These are phyloP conservation scores for Australoheros scitulus DNA, from an alignment of 2,113 vertebrate species.

Conservation along the genomic window DNA sequence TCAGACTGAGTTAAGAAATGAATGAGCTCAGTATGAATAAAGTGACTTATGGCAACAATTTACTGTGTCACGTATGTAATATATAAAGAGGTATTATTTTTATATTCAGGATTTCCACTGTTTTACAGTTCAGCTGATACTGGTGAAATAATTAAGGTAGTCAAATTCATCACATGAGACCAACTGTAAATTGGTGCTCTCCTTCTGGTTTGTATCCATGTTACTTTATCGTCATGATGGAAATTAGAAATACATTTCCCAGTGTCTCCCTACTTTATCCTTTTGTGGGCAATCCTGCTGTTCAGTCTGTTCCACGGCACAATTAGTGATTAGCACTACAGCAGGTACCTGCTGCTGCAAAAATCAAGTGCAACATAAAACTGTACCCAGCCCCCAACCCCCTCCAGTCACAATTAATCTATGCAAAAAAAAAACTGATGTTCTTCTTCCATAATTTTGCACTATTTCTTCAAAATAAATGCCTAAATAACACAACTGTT, in stretches of 20 bases:
- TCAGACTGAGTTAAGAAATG: neutral
- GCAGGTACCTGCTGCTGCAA: neutral
- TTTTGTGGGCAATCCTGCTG: neutral
- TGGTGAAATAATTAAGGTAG: neutral
- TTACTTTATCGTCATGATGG: neutral
- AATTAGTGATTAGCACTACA: slow-evolving; percentile 11
- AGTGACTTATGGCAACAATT: neutral
- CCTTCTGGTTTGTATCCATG: neutral
- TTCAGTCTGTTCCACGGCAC: neutral
- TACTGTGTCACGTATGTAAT: neutral
- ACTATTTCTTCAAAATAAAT: neutral
- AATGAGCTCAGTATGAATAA: neutral
- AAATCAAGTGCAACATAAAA: neutral
- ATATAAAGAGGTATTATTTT: neutral
- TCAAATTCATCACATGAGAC: neutral
- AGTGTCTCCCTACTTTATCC: neutral
- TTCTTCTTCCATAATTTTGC: neutral
- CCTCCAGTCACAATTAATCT: neutral
- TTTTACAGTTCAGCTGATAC: neutral
- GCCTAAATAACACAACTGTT: neutral
- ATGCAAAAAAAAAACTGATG: neutral
- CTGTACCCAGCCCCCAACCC: neutral
- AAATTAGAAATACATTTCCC: too few relatives aligned
- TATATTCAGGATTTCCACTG: neutral
- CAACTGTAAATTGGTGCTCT: neutral